Conservation (phyloP, 2,888 invertebrate species). For the Zygogramma bicolorata region DNA sequence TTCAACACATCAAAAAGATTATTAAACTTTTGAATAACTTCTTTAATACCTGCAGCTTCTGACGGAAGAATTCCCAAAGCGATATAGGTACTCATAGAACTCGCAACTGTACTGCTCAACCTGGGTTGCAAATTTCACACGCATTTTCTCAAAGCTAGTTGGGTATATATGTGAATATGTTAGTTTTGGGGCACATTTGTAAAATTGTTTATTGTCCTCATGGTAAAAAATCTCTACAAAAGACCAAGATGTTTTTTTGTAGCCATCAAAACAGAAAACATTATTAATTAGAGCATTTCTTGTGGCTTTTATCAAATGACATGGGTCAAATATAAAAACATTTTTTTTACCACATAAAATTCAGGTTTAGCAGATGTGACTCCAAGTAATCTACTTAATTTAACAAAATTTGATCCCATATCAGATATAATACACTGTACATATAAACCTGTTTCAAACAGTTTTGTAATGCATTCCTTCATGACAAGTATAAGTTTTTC, state of each 20-base stretch:
- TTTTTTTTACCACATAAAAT: constrained; percentile 5
- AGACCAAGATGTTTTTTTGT: neutral
- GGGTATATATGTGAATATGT: neutral
- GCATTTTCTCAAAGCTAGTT: neutral
- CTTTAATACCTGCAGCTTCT: neutral
- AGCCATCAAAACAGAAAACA: constrained; percentile 13
- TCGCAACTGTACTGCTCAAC: neutral
- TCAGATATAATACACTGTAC: neutral
- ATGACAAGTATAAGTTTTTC: neutral
- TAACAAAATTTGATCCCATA: constrained; percentile 5
- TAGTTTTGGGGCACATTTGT: neutral
- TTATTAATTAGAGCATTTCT: neutral
- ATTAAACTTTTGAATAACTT: neutral
- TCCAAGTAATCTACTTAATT: neutral
- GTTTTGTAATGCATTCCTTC: neutral
- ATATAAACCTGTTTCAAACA: neutral
- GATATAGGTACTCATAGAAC: neutral
- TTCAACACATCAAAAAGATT: neutral
- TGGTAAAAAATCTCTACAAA: neutral
- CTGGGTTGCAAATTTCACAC: neutral
- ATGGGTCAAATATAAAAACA: neutral
- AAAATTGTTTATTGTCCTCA: neutral
- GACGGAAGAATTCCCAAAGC: neutral
- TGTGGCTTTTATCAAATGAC: constrained; percentile 1
- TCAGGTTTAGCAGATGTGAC: neutral